phyloP scores from a whole-genome alignment of 2,888 invertebrate species.

The Perdita meconis region DNA sequence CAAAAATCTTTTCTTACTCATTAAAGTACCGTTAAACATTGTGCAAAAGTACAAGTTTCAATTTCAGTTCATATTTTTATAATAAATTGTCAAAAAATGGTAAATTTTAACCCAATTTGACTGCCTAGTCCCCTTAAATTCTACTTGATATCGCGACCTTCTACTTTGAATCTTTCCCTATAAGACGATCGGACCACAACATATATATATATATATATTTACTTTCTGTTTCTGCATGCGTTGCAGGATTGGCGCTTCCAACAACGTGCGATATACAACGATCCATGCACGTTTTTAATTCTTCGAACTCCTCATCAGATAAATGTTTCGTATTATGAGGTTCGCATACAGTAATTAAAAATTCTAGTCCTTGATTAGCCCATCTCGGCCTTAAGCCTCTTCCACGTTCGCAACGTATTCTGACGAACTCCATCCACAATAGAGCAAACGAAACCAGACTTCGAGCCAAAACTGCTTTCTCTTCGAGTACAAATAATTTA shows the following conservation, averaged over 20 bases:
- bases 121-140: too few species aligned
- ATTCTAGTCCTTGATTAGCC: slow-evolving; percentile 95
- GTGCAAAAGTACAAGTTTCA: too few species aligned
- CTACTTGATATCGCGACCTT: too few species aligned
- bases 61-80: too few species aligned
- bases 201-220: slow-evolving; percentile 7
- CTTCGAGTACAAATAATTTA: slow-evolving; percentile 86
- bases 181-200: too few species aligned
- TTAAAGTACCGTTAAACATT: too few species aligned
- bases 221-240: slow-evolving; percentile 70
- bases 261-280: slow-evolving; percentile 95
- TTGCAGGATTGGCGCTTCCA: slow-evolving; percentile 86
- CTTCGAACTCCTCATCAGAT: slow-evolving; percentile 91
- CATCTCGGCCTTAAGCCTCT: slow-evolving; percentile 93
- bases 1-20: too few species aligned
- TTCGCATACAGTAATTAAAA: slow-evolving; percentile 93
- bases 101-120: too few species aligned
- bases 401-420: slow-evolving; percentile 92
- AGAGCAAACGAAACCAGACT: slow-evolving; percentile 89
- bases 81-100: too few species aligned
- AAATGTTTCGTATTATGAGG: slow-evolving; percentile 92
- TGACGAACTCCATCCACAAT: slow-evolving; percentile 96
- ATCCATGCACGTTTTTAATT: slow-evolving; percentile 91
- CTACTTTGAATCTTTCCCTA: too few species aligned
- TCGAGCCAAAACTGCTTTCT: slow-evolving; percentile 85